These are phyloP conservation scores for Sceloporus tristichus DNA, from an alignment of 2,113 vertebrate species.

Conservation along the genomic window DNA sequence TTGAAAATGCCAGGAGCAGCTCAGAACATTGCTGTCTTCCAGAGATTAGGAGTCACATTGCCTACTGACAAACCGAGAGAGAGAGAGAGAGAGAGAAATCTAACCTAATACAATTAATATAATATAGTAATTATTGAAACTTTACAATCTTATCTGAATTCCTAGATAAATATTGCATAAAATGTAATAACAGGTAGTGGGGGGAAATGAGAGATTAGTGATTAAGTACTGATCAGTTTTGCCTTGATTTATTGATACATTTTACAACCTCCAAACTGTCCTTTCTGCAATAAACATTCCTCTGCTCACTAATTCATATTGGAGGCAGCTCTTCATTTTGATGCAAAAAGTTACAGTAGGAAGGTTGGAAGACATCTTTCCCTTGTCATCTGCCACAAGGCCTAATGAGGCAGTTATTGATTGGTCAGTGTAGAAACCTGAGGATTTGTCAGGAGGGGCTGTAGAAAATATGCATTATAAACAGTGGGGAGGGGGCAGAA, in stretches of 20 bases:
- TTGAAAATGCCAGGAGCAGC: not conserved
- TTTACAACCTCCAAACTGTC: constrained; percentile 58
- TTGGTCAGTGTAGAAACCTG: constrained; percentile 66
- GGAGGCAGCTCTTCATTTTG: constrained; percentile 61
- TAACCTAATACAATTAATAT: too few relatives aligned
- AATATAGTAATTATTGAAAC: not conserved
- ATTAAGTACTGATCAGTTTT: constrained; percentile 61
- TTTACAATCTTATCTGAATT: not conserved
- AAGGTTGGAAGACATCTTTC: constrained; percentile 40
- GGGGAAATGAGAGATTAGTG: constrained; percentile 46
- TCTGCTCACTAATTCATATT: constrained; percentile 65
- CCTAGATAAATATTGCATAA: constrained; percentile 30
- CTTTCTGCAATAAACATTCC: constrained; percentile 66
- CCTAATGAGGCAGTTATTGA: constrained; percentile 66
- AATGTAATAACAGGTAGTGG: constrained; percentile 10
- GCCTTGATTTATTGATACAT: constrained; percentile 62
- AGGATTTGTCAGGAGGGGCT: constrained; percentile 45
- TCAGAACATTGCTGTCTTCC: not conserved
- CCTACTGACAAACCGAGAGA: not conserved
- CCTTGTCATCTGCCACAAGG: constrained; percentile 40
- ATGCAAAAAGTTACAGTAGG: constrained; percentile 52
- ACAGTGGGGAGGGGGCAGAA: constrained; percentile 39
- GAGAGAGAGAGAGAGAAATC: too few relatives aligned
- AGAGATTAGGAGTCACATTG: too few relatives aligned
- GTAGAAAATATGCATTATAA: constrained; percentile 53